These are phyloP conservation scores for Lasioglossum leucozonium DNA, from an alignment of 2,888 invertebrate species.

Conservation along the genomic window DNA sequence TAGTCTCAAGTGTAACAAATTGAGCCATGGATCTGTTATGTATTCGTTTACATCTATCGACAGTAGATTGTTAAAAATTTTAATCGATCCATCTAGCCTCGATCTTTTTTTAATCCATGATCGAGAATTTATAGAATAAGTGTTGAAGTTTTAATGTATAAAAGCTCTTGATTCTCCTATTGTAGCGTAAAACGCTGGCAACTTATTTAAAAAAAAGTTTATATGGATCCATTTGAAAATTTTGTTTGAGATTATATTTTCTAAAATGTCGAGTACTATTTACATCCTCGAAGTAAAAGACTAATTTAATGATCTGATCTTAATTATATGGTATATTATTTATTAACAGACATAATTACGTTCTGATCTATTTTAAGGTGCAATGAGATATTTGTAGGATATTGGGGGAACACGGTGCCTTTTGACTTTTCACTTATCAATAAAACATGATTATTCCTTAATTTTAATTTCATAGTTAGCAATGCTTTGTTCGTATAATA, in stretches of 20 bases:
- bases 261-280: constrained; percentile 25
- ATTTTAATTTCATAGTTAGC: constrained; percentile 45
- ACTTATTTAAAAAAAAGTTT: constrained; percentile 36
- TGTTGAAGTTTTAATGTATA: constrained; percentile 57
- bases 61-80: constrained; percentile 48
- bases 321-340: constrained; percentile 25
- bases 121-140: constrained; percentile 56
- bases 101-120: constrained; percentile 46
- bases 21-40: constrained; percentile 55
- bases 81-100: constrained; percentile 47
- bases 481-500: constrained; percentile 18
- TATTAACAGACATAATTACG: constrained; percentile 20
- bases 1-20: constrained; percentile 51
- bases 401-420: constrained; percentile 57
- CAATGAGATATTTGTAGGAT: constrained; percentile 54
- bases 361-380: constrained; percentile 46
- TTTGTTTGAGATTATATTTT: constrained; percentile 35
- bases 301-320: constrained; percentile 37
- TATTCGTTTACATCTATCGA: constrained; percentile 41
- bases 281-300: constrained; percentile 23
- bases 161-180: constrained; percentile 47
- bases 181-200: constrained; percentile 44
- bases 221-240: constrained; percentile 9
- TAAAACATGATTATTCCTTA: constrained; percentile 43
- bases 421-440: constrained; percentile 52